These are phyloP conservation scores for Orius insidiosus DNA, from an alignment of 1,140 invertebrate species.

Conservation along the genomic window DNA sequence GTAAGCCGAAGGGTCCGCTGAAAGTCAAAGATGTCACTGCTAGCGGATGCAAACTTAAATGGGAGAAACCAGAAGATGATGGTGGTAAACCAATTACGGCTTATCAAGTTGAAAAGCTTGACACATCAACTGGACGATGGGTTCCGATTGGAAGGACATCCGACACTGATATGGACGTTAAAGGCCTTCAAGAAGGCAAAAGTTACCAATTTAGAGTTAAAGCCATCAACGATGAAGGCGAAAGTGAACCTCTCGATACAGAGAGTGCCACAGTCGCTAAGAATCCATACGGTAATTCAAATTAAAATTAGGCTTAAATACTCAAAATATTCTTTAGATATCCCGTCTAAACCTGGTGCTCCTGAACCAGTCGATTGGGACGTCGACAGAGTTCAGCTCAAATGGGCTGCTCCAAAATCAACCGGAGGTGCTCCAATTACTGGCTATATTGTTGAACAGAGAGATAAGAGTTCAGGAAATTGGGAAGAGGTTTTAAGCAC, in stretches of 20 bases:
- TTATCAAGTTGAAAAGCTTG: conserved; percentile 93
- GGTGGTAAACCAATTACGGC: conserved; percentile 91
- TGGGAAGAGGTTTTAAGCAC: conserved; percentile 82
- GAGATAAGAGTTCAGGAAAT: conserved; percentile 69
- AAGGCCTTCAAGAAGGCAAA: conserved; percentile 80
- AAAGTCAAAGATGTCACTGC: conserved; percentile 88
- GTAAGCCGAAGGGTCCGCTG: conserved; percentile 76
- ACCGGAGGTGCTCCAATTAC: conserved; percentile 89
- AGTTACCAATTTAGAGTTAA: conserved; percentile 94
- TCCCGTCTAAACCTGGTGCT: conserved; percentile 70
- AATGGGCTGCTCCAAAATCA: conserved; percentile 79
- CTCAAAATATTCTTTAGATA: conserved; percentile 35
- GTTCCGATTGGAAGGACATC: conserved; percentile 69
- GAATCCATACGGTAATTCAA: conserved; percentile 70
- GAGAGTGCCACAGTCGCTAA: conserved; percentile 72
- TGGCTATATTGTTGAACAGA: conserved; percentile 93
- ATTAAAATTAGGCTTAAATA: not conserved
- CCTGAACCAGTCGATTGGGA: conserved; percentile 87
- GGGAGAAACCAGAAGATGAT: conserved; percentile 96
- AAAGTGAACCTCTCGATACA: conserved; percentile 85
- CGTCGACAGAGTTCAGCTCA: conserved; percentile 77
- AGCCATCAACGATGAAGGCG: conserved; percentile 95
- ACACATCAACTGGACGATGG: conserved; percentile 83
- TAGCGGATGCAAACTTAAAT: conserved; percentile 76
- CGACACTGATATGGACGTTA: conserved; percentile 78